Conservation (phyloP, 2,888 invertebrate genomes). For the Rhimphoctona megacephalus region DNA sequence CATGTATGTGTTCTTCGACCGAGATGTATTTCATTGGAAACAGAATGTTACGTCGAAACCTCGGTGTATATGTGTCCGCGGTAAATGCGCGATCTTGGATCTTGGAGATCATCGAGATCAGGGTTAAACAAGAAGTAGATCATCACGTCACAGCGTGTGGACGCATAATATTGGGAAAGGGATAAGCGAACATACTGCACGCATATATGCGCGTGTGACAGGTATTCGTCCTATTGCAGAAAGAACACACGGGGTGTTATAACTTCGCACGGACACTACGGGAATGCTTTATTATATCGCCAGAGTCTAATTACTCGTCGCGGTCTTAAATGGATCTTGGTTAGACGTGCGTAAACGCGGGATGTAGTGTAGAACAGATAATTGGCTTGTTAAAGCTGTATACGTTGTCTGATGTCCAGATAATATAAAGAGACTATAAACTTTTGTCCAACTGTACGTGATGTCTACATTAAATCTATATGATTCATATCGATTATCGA, state of each 20-base stretch:
- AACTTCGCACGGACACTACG: slow-evolving; percentile 29
- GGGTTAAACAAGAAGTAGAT: slow-evolving; percentile 62
- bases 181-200: neutral
- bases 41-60: slow-evolving; percentile 45
- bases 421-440: neutral
- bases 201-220: slow-evolving; percentile 11
- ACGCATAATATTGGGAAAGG: slow-evolving; percentile 14
- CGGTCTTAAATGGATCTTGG: slow-evolving; percentile 58
- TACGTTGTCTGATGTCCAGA: slow-evolving; percentile 28
- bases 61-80: neutral
- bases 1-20: neutral
- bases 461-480: slow-evolving; percentile 4
- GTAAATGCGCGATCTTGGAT: slow-evolving; percentile 55
- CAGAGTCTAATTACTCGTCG: slow-evolving; percentile 65
- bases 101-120: slow-evolving; percentile 66
- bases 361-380: slow-evolving; percentile 49
- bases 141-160: slow-evolving; percentile 51
- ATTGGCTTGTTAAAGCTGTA: slow-evolving; percentile 64
- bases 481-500: slow-evolving; percentile 47
- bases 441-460: neutral
- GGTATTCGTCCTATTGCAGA: slow-evolving; percentile 22
- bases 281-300: slow-evolving; percentile 53
- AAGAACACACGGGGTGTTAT: slow-evolving; percentile 20
- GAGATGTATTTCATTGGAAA: slow-evolving; percentile 43
- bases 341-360: slow-evolving; percentile 45